Base-by-base conservation (phyloP, 1,140 invertebrate species). In the Manduca sexta region DNA sequence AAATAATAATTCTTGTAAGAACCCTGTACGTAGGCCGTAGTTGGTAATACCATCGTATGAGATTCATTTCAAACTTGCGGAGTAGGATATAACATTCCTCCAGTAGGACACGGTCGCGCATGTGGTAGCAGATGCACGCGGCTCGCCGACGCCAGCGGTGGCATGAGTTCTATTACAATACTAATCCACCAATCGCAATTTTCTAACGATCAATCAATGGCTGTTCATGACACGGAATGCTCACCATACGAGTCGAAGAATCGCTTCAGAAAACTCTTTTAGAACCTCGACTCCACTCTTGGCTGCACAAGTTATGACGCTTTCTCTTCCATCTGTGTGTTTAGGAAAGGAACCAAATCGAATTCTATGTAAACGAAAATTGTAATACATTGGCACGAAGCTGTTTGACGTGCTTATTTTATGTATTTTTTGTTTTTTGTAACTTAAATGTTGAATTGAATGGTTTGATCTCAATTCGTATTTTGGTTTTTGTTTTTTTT, bases 351-450 rank as follows among this genome's bases (percentile, higher is more conserved):
- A 67, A 66, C 55, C 56, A 63, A 73, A 70, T 72, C 54, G 60
- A 60, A 56, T 63, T 77, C 56, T 80, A 70, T 81, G 72, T 79
- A 59, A 66, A 68, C 52, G 52, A 74, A 51, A 65, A 74, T 52
- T 69, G 69, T 78, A 62, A 13, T 64, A 76, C 69, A 75, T 78
- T 80, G 56, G 74, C 77, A 83, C 81, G 79, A 84, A 74, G 74
- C 79, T 84, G 74, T 84, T 84, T 83, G 77, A 82, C 79, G 81
- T 84, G 81, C 81, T 84, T 83, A 72, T 66, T 79, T 69, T 76
- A 72, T 84, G 77, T 83, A 72, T 67, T 73, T 65, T 81, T 78
- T 73, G 71, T 70, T 79, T 71, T 64, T 52, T 33, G 54, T 53
- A 54, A 55, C 60, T 71, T 75, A 62, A 77, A 59, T 80, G 74